Evolutionary conservation across 2,888 invertebrate species (phyloP), one percentile per base, ranked within the genome.

Genomic region (Orchesella flavescens): DNA sequence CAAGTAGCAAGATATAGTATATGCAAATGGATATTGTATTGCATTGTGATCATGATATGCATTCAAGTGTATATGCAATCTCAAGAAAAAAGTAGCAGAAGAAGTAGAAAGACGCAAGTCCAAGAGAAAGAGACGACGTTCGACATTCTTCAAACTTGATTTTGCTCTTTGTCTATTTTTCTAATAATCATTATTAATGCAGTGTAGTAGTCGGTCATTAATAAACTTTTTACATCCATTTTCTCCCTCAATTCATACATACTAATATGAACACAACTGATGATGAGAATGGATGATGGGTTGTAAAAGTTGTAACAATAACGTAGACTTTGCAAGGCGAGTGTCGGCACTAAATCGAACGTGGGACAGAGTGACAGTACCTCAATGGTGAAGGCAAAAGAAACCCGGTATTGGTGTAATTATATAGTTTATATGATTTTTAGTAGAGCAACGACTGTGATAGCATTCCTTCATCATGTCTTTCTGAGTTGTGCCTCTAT

Each of bases 161-260:
- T 46, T 73, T 61, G 43, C 44, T 61, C 13, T 71, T 43, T 72
- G 34, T 57, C 59, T 61, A 73, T 55, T 74, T 73, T 59, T 24
- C 24, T 63, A 61, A 63, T 74, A 61, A 74, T 46, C 15, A 66
- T 44, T 19, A 46, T 68, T 34, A 61, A 74, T 49, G 63, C 63
- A 74, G 63, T 74, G 63, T 63, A 63, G 74, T 63, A 63, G 74
- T 74, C 74, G 34, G 63, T 75, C 75, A 53, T 19, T 53, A 66
- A 72, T 63, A 63, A 7, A 19, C 57, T 34, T 34, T 34, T 34
- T 34, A 34, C 34, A 34, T 34, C 34, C 34, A 34, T 34, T 34
- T 34, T 34, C 34, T 34, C 34, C 34, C 34, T 34, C 34, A 34
- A 34, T 34, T 34, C 34, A 34, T 34, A 34, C 34, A 34, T 34